These are phyloP conservation scores for Rhabditoides inermis DNA, from an alignment of 2,888 invertebrate genomes.

Conservation along the genomic window DNA sequence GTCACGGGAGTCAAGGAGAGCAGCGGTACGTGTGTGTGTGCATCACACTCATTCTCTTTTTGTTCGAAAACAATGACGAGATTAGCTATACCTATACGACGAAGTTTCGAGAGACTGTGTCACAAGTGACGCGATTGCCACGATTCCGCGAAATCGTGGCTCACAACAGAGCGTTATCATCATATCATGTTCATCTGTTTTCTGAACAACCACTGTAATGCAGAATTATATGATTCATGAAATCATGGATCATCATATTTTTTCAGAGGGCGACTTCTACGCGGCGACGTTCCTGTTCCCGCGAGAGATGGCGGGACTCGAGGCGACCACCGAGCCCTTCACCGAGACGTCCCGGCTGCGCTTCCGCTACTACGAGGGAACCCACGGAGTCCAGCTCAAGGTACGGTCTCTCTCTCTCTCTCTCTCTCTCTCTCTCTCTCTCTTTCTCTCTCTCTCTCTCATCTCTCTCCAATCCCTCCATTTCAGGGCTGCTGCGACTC, in stretches of 20 bases:
- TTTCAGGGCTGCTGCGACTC: conserved; percentile 27
- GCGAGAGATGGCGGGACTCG: conserved; percentile 47
- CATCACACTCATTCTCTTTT: too few relatives aligned
- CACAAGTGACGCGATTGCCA: neutral
- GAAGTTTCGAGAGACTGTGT: neutral
- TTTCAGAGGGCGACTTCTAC: conserved; percentile 46
- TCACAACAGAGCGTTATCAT: neutral
- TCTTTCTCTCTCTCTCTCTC: neutral
- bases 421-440: too few relatives aligned
- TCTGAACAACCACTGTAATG: neutral
- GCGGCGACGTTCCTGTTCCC: conserved; percentile 51
- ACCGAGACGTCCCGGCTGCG: conserved; percentile 36
- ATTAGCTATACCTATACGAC: neutral
- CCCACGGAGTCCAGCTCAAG: conserved; percentile 51
- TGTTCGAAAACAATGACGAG: conserved; percentile 3
- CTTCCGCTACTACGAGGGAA: conserved; percentile 51
- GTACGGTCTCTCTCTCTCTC: conserved; percentile 25
- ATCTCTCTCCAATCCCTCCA: neutral
- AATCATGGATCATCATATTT: too few relatives aligned
- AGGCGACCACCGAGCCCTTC: conserved; percentile 33
- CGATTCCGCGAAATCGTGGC: neutral
- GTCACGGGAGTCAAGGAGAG: conserved; percentile 49
- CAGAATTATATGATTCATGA: too few relatives aligned
- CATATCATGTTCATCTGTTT: neutral
- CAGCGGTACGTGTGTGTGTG: conserved; percentile 15